Percentiles rank a stretch among this genome's conserved stretches.
Conservation (phyloP, 1,140 invertebrate genomes). For the Orchesella cincta region DNA sequence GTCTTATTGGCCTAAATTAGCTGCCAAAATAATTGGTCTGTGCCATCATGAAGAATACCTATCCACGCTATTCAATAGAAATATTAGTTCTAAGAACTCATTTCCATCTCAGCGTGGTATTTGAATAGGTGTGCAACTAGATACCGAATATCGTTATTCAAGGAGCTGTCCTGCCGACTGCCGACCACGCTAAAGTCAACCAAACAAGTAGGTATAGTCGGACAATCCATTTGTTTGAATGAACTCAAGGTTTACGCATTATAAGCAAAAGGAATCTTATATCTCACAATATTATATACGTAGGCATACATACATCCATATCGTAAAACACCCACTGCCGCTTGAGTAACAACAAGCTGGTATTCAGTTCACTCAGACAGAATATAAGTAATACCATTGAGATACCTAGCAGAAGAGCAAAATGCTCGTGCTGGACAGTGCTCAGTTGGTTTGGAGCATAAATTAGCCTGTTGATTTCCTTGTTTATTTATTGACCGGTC, state of each 20-base stretch:
- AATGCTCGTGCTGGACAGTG: background rate
- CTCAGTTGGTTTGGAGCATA: background rate
- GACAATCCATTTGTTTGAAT: no score
- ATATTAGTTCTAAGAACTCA: background rate
- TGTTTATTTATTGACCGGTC: slow-evolving; percentile 18
- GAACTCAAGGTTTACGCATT: no score
- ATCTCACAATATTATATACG: no score
- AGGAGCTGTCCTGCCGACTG: background rate
- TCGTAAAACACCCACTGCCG: no score
- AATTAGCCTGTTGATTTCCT: slow-evolving; percentile 21
- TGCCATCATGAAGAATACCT: background rate
- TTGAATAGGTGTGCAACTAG: background rate
- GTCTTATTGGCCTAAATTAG: slow-evolving; percentile 19
- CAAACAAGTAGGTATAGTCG: background rate
- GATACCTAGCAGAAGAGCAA: no score
- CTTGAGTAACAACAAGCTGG: no score
- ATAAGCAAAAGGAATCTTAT: no score
- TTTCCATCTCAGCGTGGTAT: background rate
- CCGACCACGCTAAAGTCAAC: background rate
- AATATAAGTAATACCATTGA: no score
- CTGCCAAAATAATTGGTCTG: slow-evolving; percentile 9
- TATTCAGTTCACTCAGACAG: no score
- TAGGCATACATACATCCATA: no score
- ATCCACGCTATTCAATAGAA: background rate
- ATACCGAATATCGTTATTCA: background rate